phyloP scores from a whole-genome alignment of 2,113 vertebrate species.

The Bostrychus sinensis region DNA sequence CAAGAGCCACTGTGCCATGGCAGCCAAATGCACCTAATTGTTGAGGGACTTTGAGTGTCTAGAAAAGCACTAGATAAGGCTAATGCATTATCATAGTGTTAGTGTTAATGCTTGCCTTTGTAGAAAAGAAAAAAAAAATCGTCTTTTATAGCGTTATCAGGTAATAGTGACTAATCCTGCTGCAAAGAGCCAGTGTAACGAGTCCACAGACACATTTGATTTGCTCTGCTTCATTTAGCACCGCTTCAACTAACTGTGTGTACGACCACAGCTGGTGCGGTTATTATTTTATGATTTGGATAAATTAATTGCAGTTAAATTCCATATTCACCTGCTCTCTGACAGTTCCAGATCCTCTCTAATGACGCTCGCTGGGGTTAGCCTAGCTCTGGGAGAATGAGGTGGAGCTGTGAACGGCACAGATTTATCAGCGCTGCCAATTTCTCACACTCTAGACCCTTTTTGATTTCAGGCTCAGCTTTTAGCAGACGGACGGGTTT shows the following conservation, averaged over 20 bases:
- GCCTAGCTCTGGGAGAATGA: slow-evolving; percentile 44
- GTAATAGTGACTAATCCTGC: not conserved
- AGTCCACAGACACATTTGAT: not conserved
- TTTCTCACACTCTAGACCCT: slow-evolving; percentile 33
- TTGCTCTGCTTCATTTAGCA: not conserved
- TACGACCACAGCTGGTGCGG: not conserved
- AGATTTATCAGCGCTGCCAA: slow-evolving; percentile 39
- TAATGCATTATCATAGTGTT: no score
- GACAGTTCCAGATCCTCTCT: slow-evolving; percentile 22
- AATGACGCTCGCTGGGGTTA: slow-evolving; percentile 22
- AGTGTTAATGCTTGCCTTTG: no score
- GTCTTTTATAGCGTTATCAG: no score
- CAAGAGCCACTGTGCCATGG: no score
- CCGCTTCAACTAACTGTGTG: not conserved
- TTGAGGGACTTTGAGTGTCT: no score
- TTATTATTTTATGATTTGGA: slow-evolving; percentile 10
- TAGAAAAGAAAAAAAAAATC: no score
- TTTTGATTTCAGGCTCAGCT: slow-evolving; percentile 43
- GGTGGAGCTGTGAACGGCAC: slow-evolving; percentile 33
- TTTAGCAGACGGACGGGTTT: slow-evolving; percentile 21
- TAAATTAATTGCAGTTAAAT: not conserved
- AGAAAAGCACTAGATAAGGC: no score
- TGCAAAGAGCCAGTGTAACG: not conserved
- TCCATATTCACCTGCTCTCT: slow-evolving; percentile 6
- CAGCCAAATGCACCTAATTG: no score